phyloP scores from a whole-genome alignment of 2,113 vertebrate species.

The Cololabis saira region DNA sequence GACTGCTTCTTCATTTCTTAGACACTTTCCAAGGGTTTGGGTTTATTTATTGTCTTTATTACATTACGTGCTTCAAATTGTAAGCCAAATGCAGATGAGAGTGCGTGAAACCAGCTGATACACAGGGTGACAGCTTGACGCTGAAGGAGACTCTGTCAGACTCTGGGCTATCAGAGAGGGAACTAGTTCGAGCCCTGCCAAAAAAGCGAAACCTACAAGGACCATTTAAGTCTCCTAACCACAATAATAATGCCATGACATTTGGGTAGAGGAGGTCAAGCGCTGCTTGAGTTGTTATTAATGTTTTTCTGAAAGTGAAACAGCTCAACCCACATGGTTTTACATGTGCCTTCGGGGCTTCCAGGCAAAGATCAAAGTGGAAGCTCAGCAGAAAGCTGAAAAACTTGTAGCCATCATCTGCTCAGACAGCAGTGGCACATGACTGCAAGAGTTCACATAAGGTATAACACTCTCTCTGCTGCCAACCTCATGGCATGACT shows the following conservation, averaged over 20 bases:
- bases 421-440: conserved; percentile 32
- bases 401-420: conserved; percentile 6
- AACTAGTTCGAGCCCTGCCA: background rate
- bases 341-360: conserved; percentile 12
- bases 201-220: background rate
- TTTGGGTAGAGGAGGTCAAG: background rate
- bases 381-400: conserved; percentile 8
- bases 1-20: background rate
- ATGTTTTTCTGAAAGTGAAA: conserved; percentile 9
- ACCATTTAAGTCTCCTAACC: background rate
- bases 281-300: background rate
- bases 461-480: conserved; percentile 4
- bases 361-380: background rate
- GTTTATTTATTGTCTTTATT: conserved; percentile 1
- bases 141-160: conserved; percentile 10
- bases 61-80: background rate
- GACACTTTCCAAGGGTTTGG: background rate
- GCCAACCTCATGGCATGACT: background rate
- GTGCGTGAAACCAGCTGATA: background rate
- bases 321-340: conserved; percentile 9
- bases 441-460: conserved; percentile 5
- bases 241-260: background rate
- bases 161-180: background rate
- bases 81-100: background rate
- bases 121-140: conserved; percentile 6